Percentiles rank a stretch among this genome's conserved stretches.
Conservation (phyloP, 2,113 vertebrate species). For the Thunnus thynnus region DNA sequence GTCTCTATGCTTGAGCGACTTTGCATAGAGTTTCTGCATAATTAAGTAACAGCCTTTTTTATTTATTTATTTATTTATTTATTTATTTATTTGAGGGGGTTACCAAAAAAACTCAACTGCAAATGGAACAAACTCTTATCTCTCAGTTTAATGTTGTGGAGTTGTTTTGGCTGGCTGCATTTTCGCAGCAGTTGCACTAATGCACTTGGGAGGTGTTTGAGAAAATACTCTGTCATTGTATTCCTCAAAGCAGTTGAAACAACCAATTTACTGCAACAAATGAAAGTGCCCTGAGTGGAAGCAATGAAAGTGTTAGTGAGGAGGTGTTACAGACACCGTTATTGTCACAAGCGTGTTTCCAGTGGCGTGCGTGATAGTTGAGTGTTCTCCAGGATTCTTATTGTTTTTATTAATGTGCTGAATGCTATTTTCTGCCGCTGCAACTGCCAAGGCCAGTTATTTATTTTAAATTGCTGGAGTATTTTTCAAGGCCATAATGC, state of each 20-base stretch:
- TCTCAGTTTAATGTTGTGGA: slow-evolving; percentile 32
- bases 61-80: background rate
- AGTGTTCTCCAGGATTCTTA: slow-evolving; percentile 47
- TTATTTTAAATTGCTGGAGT: slow-evolving; percentile 24
- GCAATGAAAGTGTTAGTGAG: slow-evolving; percentile 53
- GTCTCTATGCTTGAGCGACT: slow-evolving; percentile 1
- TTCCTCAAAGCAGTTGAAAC: slow-evolving; percentile 67
- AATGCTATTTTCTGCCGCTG: slow-evolving; percentile 37
- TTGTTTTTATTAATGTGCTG: slow-evolving; percentile 65
- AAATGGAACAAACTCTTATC: background rate
- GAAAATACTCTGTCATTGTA: slow-evolving; percentile 70
- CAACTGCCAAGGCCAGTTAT: slow-evolving; percentile 30
- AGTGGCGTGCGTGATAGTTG: slow-evolving; percentile 25
- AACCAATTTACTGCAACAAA: slow-evolving; percentile 71
- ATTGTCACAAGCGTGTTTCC: slow-evolving; percentile 43
- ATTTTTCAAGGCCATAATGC: slow-evolving; percentile 39
- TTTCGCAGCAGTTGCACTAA: slow-evolving; percentile 62
- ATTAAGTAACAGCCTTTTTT: slow-evolving; percentile 19
- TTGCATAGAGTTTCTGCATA: slow-evolving; percentile 10
- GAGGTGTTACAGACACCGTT: slow-evolving; percentile 62
- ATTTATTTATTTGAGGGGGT: background rate
- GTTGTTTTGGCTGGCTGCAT: slow-evolving; percentile 46
- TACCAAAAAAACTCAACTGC: background rate
- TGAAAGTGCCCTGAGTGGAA: slow-evolving; percentile 63
- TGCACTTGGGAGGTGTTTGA: slow-evolving; percentile 57